Evolutionary conservation across 2,797 vertebrate genomes (phyloP), one percentile per base, ranked within the genome.

Genomic region (Onychomys arenicola): DNA sequence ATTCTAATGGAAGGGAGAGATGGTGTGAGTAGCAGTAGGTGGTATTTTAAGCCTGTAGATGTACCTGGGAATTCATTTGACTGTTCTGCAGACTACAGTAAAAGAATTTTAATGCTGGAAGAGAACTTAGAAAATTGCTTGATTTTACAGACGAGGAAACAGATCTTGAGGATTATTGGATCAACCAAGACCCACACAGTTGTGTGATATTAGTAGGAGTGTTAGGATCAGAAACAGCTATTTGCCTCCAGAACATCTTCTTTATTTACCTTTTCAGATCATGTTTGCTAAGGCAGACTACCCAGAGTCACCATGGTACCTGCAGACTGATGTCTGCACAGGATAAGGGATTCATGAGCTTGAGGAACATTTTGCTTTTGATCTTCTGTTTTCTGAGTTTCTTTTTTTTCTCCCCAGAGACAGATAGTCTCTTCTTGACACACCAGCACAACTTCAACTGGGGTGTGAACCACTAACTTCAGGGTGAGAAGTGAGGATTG

Each of bases 21-120:
- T 25, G 40, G 34, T 49, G 40, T 40, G 49, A 90, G 27, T 89
- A 93, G 59, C 10, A 90, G 11, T 67, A 59, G 65, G 37, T 77
- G 87, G 49, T 93, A 55, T 88, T 37, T 94, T 91, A 82, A 91
- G 76, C 23, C 52, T 95, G 93, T 96, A 89, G 71, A 76, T n/a
- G 6, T 81, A 34, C 52, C 75, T 75, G 6, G 52, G n/a, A 85
- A 95, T 90, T 96, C 55, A 67, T 90, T 84, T 95, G 55, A 75
- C 61, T 94, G 10, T 95, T 83, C 77, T 92, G 71, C 40, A 89
- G 61, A 82, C 61, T 76, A 34, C 11, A 85, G 29, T 90, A 78
- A 82, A 34, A 90, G 71, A 88, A 95, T 94, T 96, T 95, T 77
- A 86, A 71, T 94, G 81, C 89, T 92, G 57, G 43, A 90, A 73